A percentile compares a stretch with the other conserved stretches of the same genome.
Evolutionary conservation across 2,113 vertebrate species (phyloP).

Genomic region (Lycaon pictus): DNA sequence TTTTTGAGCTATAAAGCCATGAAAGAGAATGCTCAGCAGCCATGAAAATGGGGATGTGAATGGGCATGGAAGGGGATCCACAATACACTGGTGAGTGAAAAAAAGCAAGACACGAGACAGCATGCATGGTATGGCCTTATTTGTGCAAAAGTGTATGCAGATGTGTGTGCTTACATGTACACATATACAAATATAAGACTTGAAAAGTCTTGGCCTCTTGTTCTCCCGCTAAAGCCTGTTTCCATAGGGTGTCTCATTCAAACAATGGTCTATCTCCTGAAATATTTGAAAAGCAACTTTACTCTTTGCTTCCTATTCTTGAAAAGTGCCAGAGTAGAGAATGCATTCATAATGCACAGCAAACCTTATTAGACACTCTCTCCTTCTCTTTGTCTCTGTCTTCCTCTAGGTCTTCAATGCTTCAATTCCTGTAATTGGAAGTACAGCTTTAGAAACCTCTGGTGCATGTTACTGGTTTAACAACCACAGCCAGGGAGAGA

Average conservation of each 20-base stretch:
- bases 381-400: background rate
- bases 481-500: background rate
- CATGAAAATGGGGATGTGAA: background rate
- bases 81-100: background rate
- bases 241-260: background rate
- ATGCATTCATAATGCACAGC: background rate
- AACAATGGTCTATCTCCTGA: background rate
- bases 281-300: background rate
- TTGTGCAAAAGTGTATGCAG: background rate
- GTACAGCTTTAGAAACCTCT: background rate
- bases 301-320: background rate
- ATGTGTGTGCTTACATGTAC: background rate
- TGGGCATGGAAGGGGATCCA: background rate
- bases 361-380: background rate
- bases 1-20: background rate
- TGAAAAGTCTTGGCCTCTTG: background rate
- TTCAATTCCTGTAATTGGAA: background rate
- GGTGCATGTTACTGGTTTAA: background rate
- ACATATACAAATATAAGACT: background rate
- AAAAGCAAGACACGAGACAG: background rate
- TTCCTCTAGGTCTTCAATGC: background rate
- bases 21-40: background rate
- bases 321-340: background rate
- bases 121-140: background rate
- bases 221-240: background rate